Evolutionary conservation across 1,140 invertebrate genomes (phyloP).

Genomic region (Philotrypesis tridentata): DNA sequence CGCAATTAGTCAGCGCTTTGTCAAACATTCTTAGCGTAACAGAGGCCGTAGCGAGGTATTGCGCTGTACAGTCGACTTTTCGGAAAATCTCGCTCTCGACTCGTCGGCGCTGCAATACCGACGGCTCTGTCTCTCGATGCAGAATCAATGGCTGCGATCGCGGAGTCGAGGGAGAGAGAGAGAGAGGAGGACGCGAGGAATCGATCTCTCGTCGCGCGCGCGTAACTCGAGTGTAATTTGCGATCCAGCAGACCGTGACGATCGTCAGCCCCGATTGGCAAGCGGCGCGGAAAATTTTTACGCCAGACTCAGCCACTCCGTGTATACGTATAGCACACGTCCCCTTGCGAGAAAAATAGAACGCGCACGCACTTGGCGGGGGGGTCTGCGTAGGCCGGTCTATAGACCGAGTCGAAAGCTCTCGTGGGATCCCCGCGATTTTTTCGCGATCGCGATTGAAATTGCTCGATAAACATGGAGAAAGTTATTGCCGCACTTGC

Average conservation of each 20-base stretch:
- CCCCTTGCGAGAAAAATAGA: not conserved
- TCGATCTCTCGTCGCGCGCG: slow-evolving; percentile 51
- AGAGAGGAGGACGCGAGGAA: no score
- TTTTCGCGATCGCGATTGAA: no score
- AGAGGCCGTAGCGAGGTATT: not conserved
- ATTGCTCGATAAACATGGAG: no score
- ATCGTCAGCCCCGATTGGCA: slow-evolving; percentile 29
- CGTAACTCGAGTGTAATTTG: slow-evolving; percentile 58
- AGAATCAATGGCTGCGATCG: not conserved
- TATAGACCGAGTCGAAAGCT: no score
- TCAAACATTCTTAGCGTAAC: not conserved
- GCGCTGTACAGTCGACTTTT: not conserved
- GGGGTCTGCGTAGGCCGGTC: no score
- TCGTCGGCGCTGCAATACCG: no score
- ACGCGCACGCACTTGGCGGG: not conserved
- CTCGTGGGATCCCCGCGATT: no score
- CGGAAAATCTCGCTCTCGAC: not conserved
- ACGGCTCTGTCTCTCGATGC: not conserved
- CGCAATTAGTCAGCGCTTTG: not conserved
- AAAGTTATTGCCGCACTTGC: no score
- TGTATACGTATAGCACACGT: no score
- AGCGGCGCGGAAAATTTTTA: slow-evolving; percentile 49
- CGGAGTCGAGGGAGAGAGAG: no score
- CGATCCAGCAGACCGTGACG: slow-evolving; percentile 52
- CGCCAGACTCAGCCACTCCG: no score